phyloP scores from a whole-genome alignment of 2,888 invertebrate species.

The Hesperia comma region DNA sequence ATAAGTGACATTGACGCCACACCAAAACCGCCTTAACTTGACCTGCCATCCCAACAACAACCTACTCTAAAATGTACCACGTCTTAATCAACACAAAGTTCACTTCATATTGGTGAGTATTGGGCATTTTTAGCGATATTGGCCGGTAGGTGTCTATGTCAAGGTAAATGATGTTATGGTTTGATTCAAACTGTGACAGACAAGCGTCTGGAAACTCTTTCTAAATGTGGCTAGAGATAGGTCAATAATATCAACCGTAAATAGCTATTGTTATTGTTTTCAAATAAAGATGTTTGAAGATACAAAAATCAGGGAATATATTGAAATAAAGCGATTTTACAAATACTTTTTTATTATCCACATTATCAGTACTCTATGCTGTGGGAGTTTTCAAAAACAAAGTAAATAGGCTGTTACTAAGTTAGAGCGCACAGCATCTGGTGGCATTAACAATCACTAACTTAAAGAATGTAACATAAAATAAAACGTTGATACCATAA shows the following conservation, averaged over 20 bases:
- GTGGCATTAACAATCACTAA: too few species aligned
- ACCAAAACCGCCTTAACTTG: conserved; percentile 61
- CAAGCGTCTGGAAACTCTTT: conserved; percentile 50
- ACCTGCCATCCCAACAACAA: conserved; percentile 48
- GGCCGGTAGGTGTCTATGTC: conserved; percentile 54
- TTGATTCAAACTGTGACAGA: conserved; percentile 72
- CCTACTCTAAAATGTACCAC: conserved; percentile 46
- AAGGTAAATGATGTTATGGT: conserved; percentile 73
- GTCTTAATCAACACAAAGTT: conserved; percentile 51
- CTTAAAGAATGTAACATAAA: too few species aligned
- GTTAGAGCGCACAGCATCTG: too few species aligned
- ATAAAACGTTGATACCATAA: too few species aligned
- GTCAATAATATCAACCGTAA: conserved; percentile 35
- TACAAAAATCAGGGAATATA: too few species aligned
- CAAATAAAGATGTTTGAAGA: too few species aligned
- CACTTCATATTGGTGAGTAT: conserved; percentile 57
- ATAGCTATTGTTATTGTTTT: too few species aligned
- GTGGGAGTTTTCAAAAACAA: too few species aligned
- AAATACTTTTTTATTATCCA: too few species aligned
- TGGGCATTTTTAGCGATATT: conserved; percentile 61
- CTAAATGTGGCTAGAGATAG: conserved; percentile 42
- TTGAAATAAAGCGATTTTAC: too few species aligned
- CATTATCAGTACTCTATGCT: too few species aligned
- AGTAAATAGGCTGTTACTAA: too few species aligned
- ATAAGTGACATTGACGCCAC: conserved; percentile 83